Evolutionary conservation across 2,113 vertebrate genomes (phyloP), one percentile per base, ranked within the genome.

Genomic region (Manacus vitellinus): DNA sequence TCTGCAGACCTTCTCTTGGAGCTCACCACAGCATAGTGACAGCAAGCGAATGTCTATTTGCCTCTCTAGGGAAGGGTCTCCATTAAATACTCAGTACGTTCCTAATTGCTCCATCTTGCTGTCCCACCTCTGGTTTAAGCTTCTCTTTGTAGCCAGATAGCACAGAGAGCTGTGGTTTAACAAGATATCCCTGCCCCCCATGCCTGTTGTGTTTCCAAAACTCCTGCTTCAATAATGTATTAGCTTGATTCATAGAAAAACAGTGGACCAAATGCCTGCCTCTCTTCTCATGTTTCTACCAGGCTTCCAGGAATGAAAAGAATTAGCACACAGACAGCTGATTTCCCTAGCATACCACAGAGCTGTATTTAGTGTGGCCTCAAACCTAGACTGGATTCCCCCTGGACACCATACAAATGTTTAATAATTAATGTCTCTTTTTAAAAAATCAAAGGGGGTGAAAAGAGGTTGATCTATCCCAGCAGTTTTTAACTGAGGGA

Each of bases 391-490:
- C 95, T 96, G 70, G 44, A 95, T 96, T 97, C 92, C 95, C 95
- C 86, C 56, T 85, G 83, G 92, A 94, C 86, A 75, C 2, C 31
- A 78, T 91, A 85, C 51, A 91, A 94, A 89, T 73, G 86, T 78
- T 96, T 91, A 96, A 97, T 94, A 96, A 95, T 94, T 95, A 91
- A 95, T 91, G 56, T 82, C n/a, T 76, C 94, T 91, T 82, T 95
- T 94, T 76, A 89, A 92, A 97, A 95, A 95, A 94, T 95, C 96
- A 95, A 88, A 95, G 80, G 54, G 75, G 49, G 49, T 88, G n/a
- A 77, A 89, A 92, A 91, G 52, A 95, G 89, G 93, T 91, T 94
- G 79, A 95, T 96, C 63, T 93, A 37, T 89, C 54, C 84, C 66
- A 89, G 44, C 3, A n/a, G 78, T 76, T 89, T 78, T 89, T 92